Evolutionary conservation across 2,888 invertebrate species (phyloP), one percentile per base, ranked within the genome.

Genomic region (Sceliomorpha sp.): DNA sequence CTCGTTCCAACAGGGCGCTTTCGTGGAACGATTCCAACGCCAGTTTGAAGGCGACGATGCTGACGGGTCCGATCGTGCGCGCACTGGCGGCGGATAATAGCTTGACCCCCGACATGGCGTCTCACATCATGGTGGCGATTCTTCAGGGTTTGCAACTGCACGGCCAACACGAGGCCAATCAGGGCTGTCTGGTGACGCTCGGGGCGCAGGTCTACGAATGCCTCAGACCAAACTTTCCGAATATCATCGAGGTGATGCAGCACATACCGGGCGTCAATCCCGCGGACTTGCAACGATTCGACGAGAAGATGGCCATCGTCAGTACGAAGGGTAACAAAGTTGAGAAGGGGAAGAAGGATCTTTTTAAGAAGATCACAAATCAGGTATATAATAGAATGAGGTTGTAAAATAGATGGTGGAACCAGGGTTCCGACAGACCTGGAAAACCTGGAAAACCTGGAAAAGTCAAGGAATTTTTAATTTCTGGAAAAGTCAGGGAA

Each of bases 91-190:
- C 89, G 0, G 92, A 92, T 77, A 91, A 91, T 77, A 90, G 91
- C 79, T 88, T 94, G 74, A 92, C 90, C 74, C 91, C 91, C 70
- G 92, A 91, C 71, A 92, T 93, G 87, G 94, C 94, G 0, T 90
- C 91, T 0, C 92, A 94, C 77, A 93, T 96, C 39, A 93, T 96
- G 88, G 92, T 93, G 0, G 93, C 94, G 1, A 92, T 96, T 72
- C 89, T 96, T 62, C 92, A 92, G 74, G 96, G 96, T 40, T 90
- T 98, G 68, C 94, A 96, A 72, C 89, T 94, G 67, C 96, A 97
- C 83, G 98, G 98, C 0, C 95, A 97, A 83, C 97, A 97, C 85
- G 97, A 97, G 79, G 93, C 94, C 7, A 95, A 95, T 89, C 96
- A 95, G 85, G 94, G 96, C 8, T 92, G 93, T 0, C 88, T 97